Conservation (phyloP, 1,140 invertebrate species). For the Hylaeus anthracinus region DNA sequence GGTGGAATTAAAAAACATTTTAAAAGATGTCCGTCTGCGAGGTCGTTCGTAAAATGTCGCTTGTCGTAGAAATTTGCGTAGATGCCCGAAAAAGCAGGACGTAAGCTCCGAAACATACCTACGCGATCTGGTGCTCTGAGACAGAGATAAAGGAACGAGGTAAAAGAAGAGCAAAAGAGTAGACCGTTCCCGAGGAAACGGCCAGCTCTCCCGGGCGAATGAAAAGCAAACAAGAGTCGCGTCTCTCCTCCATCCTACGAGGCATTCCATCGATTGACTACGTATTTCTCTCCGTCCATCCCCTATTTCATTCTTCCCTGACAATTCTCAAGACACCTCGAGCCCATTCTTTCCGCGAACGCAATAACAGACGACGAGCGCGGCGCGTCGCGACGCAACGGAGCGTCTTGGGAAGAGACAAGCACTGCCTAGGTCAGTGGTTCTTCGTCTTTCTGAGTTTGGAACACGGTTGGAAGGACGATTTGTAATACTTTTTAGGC, state of each 20-base stretch:
- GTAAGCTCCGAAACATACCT: too few relatives aligned
- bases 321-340: conserved; percentile 54
- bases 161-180: not conserved
- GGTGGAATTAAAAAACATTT: too few relatives aligned
- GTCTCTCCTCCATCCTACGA: conserved; percentile 36
- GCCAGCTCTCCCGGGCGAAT: conserved; percentile 43
- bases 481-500: too few relatives aligned
- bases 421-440: not conserved
- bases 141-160: too few relatives aligned
- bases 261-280: conserved; percentile 54
- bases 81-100: not conserved
- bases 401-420: not conserved
- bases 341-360: conserved; percentile 50
- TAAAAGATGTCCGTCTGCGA: not conserved
- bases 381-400: not conserved
- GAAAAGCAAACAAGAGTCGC: conserved; percentile 60
- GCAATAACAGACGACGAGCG: conserved; percentile 42
- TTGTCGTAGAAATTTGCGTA: not conserved
- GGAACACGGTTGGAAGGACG: too few relatives aligned
- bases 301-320: conserved; percentile 35
- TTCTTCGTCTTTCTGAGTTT: too few relatives aligned
- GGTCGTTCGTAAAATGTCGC: not conserved
- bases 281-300: conserved; percentile 27
- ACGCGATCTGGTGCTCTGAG: not conserved
- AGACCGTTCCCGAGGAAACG: conserved; percentile 32